These are phyloP conservation scores for Vimba vimba DNA, from an alignment of 2,113 vertebrate species.

Conservation along the genomic window DNA sequence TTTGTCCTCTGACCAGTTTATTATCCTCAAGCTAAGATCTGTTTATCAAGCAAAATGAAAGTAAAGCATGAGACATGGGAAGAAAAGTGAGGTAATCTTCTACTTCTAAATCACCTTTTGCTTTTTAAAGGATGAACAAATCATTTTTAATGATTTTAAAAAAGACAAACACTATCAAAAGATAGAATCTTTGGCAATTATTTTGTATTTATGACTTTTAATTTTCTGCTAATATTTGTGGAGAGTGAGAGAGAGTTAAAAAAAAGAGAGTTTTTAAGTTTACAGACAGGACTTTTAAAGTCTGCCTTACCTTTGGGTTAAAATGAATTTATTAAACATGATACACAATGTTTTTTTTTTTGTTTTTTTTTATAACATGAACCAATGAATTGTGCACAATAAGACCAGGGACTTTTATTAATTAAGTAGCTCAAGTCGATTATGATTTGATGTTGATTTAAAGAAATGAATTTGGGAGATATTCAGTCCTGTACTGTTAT, in stretches of 20 bases:
- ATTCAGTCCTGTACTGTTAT: background rate
- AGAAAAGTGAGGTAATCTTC: background rate
- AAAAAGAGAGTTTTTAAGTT: constrained; percentile 13
- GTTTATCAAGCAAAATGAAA: constrained; percentile 20
- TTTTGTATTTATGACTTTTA: constrained; percentile 53
- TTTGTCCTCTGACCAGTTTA: constrained; percentile 22
- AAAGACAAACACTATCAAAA: constrained; percentile 35
- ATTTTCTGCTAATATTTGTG: constrained; percentile 37
- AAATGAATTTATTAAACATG: background rate
- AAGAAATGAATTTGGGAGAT: background rate
- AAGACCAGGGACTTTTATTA: background rate
- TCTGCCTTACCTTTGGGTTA: background rate
- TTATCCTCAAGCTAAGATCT: constrained; percentile 7
- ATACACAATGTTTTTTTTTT: background rate
- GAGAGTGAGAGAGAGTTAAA: constrained; percentile 40
- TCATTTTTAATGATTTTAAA: constrained; percentile 41
- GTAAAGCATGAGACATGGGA: constrained; percentile 8
- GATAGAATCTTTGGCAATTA: constrained; percentile 27
- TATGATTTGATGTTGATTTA: constrained; percentile 18
- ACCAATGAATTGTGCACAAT: background rate
- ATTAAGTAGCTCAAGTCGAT: background rate
- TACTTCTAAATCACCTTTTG: constrained; percentile 25
- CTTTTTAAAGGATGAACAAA: constrained; percentile 41
- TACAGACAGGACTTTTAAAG: constrained; percentile 15
- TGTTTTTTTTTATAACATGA: background rate